These are phyloP conservation scores for Microhierax caerulescens DNA, from an alignment of 2,797 vertebrate species.

Conservation along the genomic window DNA sequence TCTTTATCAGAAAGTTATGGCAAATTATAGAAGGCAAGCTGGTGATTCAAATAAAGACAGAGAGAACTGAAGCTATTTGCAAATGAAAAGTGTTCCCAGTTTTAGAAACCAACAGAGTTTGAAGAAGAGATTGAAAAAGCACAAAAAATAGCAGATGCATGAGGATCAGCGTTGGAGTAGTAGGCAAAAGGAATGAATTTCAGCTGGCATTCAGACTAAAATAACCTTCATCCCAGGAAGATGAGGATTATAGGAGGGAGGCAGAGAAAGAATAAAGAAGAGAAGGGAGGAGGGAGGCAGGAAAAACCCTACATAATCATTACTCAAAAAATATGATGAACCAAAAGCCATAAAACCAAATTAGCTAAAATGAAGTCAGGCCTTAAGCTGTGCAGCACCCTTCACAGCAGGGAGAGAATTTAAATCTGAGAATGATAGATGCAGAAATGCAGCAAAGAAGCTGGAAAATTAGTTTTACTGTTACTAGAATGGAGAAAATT, in stretches of 20 bases:
- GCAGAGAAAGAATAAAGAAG: not conserved
- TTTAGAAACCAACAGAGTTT: conserved; percentile 36
- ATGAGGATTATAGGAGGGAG: not conserved
- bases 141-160: not conserved
- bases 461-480: not conserved
- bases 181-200: conserved; percentile 4
- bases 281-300: not conserved
- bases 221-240: not conserved
- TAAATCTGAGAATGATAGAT: not conserved
- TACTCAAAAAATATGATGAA: not conserved
- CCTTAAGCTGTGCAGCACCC: not conserved
- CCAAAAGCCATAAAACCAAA: not conserved
- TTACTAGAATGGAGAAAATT: not conserved
- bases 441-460: not conserved
- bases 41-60: not conserved
- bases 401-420: not conserved
- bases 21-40: conserved; percentile 17
- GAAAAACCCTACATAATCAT: not conserved
- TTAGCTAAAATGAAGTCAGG: not conserved
- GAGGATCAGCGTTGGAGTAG: not conserved
- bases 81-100: conserved; percentile 24
- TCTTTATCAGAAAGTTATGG: not conserved
- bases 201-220: conserved; percentile 8
- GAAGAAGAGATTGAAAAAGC: not conserved
- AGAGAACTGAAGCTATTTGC: conserved; percentile 1